Percentiles rank a stretch among this genome's conserved stretches.
phyloP scores from a whole-genome alignment of 2,113 vertebrate species.

The Nesogale talazaci region DNA sequence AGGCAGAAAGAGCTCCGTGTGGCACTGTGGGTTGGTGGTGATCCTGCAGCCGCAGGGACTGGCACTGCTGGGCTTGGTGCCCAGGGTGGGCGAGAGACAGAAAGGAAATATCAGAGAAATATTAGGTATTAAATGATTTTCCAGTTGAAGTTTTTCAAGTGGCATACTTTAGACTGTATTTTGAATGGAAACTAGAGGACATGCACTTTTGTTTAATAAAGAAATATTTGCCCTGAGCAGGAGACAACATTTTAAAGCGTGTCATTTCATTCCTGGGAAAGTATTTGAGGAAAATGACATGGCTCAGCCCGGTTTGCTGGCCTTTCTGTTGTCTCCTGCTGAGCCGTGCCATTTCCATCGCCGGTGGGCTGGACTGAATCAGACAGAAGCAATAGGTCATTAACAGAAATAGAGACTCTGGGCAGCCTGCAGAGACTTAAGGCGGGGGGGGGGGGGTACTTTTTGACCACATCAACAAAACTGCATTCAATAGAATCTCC shows the following conservation, averaged over 20 bases:
- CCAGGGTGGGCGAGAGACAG: neutral
- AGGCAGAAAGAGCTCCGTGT: neutral
- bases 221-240: slow-evolving; percentile 85
- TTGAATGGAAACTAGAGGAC: slow-evolving; percentile 75
- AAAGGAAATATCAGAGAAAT: slow-evolving; percentile 36
- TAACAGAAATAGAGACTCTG: slow-evolving; percentile 87
- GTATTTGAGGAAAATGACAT: slow-evolving; percentile 88
- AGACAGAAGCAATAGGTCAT: slow-evolving; percentile 87
- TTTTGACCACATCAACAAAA: slow-evolving; percentile 73
- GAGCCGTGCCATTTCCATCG: slow-evolving; percentile 90
- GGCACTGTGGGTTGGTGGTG: neutral
- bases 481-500: slow-evolving; percentile 74
- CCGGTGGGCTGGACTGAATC: slow-evolving; percentile 88
- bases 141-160: slow-evolving; percentile 76
- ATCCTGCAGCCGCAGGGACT: neutral
- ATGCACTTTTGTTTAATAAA: slow-evolving; percentile 86
- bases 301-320: slow-evolving; percentile 87
- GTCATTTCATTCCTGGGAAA: slow-evolving; percentile 87
- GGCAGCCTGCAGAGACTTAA: slow-evolving; percentile 80
- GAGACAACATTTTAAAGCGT: slow-evolving; percentile 81
- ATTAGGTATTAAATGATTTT: slow-evolving; percentile 81
- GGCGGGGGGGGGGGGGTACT: slow-evolving; percentile 41
- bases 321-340: slow-evolving; percentile 88
- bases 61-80: neutral
- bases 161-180: slow-evolving; percentile 77